Conservation (phyloP, 2,888 invertebrate species). For the Empis livida region DNA sequence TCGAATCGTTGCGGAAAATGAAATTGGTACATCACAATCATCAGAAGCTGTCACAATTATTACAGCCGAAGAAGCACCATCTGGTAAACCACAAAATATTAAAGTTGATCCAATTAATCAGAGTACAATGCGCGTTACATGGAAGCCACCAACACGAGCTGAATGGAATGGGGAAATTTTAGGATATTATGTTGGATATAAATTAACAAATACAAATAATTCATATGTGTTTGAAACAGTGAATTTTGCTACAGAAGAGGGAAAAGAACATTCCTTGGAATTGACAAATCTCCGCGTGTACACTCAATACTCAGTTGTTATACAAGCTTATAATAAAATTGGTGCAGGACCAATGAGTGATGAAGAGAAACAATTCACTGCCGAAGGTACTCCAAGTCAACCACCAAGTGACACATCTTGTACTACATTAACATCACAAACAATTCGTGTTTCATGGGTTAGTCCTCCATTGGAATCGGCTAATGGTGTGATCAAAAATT, state of each 20-base stretch:
- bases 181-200: slow-evolving; percentile 85
- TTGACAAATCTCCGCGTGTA: slow-evolving; percentile 76
- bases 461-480: slow-evolving; percentile 85
- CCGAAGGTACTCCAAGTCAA: slow-evolving; percentile 87
- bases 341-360: slow-evolving; percentile 85
- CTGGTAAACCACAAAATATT: slow-evolving; percentile 70
- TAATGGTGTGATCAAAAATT: slow-evolving; percentile 90
- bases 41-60: slow-evolving; percentile 89
- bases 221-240: slow-evolving; percentile 85
- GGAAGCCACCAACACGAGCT: slow-evolving; percentile 80
- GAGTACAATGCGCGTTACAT: slow-evolving; percentile 72
- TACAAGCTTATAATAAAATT: slow-evolving; percentile 89
- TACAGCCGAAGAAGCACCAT: slow-evolving; percentile 85
- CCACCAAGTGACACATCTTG: slow-evolving; percentile 86
- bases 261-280: slow-evolving; percentile 77
- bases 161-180: slow-evolving; percentile 89
- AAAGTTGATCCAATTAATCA: slow-evolving; percentile 80
- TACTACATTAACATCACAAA: slow-evolving; percentile 86
- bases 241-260: slow-evolving; percentile 82
- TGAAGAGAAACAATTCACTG: slow-evolving; percentile 81
- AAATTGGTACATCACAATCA: slow-evolving; percentile 82
- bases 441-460: slow-evolving; percentile 88
- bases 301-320: slow-evolving; percentile 90
- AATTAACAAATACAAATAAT: slow-evolving; percentile 69
- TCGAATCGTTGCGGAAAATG: slow-evolving; percentile 85